Percentiles rank a stretch among this genome's conserved stretches.
Evolutionary conservation across 2,113 vertebrate genomes (phyloP).

Genomic region (Callorhinus ursinus): DNA sequence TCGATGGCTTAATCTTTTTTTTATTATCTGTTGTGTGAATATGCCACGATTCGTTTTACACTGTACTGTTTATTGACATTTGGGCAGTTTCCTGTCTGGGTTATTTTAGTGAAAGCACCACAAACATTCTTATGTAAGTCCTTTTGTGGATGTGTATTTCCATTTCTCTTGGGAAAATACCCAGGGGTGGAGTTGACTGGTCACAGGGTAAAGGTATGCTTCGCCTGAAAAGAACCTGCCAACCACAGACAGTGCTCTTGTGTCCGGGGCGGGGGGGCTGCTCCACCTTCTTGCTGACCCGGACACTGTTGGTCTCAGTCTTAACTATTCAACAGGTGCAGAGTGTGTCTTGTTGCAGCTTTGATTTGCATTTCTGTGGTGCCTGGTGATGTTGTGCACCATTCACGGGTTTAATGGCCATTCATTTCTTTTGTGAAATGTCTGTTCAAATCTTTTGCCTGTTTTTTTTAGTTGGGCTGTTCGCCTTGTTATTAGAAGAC

Average conservation of each 20-base stretch:
- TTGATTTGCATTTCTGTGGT: background rate
- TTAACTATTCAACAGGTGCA: accelerated
- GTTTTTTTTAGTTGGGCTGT: background rate
- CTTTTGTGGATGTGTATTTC: background rate
- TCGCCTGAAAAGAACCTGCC: background rate
- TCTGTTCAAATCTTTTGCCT: background rate
- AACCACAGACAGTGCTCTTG: background rate
- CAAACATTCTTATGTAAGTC: too few species aligned
- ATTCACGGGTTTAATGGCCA: accelerated
- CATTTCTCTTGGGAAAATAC: background rate
- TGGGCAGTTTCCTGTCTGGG: background rate
- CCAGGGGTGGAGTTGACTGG: too few species aligned
- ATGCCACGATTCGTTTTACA: background rate
- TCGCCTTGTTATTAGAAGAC: background rate
- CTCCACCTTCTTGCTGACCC: too few species aligned
- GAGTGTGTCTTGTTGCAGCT: background rate
- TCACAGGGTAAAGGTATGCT: background rate
- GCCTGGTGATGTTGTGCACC: background rate
- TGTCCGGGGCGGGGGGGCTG: background rate
- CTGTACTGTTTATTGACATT: background rate
- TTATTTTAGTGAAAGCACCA: background rate
- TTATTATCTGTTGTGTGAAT: background rate
- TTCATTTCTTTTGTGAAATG: background rate
- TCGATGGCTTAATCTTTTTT: background rate
- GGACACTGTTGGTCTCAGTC: background rate